These are phyloP conservation scores for Phortica magna DNA, from an alignment of 2,888 invertebrate species.

Conservation along the genomic window DNA sequence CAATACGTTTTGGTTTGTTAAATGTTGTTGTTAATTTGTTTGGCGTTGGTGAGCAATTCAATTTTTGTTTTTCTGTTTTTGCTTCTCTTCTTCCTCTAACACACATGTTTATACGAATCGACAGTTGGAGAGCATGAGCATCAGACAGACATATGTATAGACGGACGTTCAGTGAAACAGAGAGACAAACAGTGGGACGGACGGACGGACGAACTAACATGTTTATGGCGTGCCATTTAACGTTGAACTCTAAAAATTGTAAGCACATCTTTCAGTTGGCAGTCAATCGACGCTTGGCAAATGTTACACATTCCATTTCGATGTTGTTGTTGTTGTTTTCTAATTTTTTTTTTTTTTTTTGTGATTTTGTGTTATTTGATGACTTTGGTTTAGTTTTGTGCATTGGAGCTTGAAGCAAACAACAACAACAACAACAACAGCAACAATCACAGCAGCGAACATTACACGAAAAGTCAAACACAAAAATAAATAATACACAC, in stretches of 20 bases:
- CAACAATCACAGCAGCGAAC: constrained; percentile 49
- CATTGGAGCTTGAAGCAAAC: constrained; percentile 58
- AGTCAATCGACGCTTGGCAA: not conserved
- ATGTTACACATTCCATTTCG: not conserved
- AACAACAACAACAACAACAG: constrained; percentile 42
- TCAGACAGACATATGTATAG: not conserved
- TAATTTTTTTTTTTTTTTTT: constrained; percentile 56
- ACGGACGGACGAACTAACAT: constrained; percentile 11
- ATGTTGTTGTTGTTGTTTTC: constrained; percentile 35
- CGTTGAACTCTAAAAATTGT: not conserved
- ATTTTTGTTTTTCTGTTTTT: constrained; percentile 39
- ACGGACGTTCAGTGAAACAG: constrained; percentile 30
- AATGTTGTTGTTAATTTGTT: constrained; percentile 67
- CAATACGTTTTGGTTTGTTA: constrained; percentile 48
- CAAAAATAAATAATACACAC: too few relatives aligned
- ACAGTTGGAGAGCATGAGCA: too few relatives aligned
- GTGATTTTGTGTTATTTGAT: constrained; percentile 49
- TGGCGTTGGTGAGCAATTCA: constrained; percentile 57
- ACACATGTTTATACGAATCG: not conserved
- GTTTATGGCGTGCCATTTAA: constrained; percentile 6
- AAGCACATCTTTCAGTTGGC: not conserved
- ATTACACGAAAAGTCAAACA: constrained; percentile 6
- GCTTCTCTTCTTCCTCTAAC: constrained; percentile 15
- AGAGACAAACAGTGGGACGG: constrained; percentile 23
- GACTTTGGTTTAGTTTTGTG: constrained; percentile 60